A percentile compares a stretch with the other conserved stretches of the same genome.
phyloP scores from a whole-genome alignment of 2,888 invertebrate species.

The Chrysolina oricalcia region DNA sequence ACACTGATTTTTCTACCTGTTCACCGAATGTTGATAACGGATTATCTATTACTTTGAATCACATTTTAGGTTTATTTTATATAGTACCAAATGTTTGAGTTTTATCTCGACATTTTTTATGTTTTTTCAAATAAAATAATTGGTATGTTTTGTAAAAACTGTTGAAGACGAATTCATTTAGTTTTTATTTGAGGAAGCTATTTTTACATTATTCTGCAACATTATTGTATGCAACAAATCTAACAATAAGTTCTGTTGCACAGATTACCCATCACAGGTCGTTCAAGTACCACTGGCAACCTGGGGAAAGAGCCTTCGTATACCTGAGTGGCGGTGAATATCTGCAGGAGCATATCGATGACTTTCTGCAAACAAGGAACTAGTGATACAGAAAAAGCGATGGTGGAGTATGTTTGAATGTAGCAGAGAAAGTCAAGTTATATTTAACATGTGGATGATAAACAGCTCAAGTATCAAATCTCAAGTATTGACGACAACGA shows the following conservation, averaged over 20 bases:
- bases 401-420: conserved; percentile 57
- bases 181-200: too few species aligned
- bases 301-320: conserved; percentile 67
- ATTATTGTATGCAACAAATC: not conserved
- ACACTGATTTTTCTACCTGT: too few species aligned
- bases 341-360: conserved; percentile 69
- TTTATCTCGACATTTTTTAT: too few species aligned
- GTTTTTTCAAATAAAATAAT: too few species aligned
- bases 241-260: conserved; percentile 33
- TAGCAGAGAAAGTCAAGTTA: not conserved
- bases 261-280: conserved; percentile 63
- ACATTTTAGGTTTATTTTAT: too few species aligned
- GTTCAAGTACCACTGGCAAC: conserved; percentile 66
- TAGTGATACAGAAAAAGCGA: conserved; percentile 52
- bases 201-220: not conserved
- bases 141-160: too few species aligned
- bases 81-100: too few species aligned
- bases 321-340: conserved; percentile 70
- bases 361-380: conserved; percentile 67
- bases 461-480: conserved; percentile 27
- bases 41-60: too few species aligned
- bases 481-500: conserved; percentile 3
- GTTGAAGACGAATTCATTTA: too few species aligned
- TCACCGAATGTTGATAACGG: too few species aligned
- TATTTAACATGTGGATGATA: conserved; percentile 21